Base-by-base conservation (phyloP, 2,888 invertebrate genomes). In the Himalopsyche japonica region DNA sequence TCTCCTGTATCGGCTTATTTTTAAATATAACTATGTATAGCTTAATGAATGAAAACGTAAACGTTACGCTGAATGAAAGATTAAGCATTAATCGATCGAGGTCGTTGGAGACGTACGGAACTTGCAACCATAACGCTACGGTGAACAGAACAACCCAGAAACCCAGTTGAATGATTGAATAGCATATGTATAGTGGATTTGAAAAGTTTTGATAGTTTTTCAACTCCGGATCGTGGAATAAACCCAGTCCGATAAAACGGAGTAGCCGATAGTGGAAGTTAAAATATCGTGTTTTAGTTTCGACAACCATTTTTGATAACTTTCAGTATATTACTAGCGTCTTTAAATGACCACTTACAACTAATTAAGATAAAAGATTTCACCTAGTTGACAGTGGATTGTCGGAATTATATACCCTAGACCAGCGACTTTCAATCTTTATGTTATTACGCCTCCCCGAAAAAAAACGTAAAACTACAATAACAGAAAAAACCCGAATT, bases 61-160 rank as follows among this genome's bases (percentile, higher is more conserved):
- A 86, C 34, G 86, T 86, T 30, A 86, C 79, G 43, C 83, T 85
- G 76, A 86, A 86, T 7, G 82, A 82, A 24, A 86, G 76, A 64
- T 86, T 86, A 30, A 86, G 79, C 83, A 78, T 86, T 27, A 86
- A 48, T 12, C 82, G 81, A 43, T 86, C 86, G 15, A 86, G 57
- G 37, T 85, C 49, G 30, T 80, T 77, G 34, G 79, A 80, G 7
- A 83, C 76, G 32, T 80, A 30, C 0, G 86, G 86, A 4, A 86
- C 80, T 81, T 85, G 80, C 77, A 86, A 27, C 86, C 83, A 85
- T 20, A 86, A 48, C 1, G 84, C 80, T 10, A 80, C 34, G 18
- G 85, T 78, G 20, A 85, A 86, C 10, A 85, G 70, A 49, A 86
- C 32, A 6, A 83, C 82, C 85, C 85, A 84, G 64, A 85, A 82